phyloP scores from a whole-genome alignment of 2,888 invertebrate genomes.

The Eilema caniola region DNA sequence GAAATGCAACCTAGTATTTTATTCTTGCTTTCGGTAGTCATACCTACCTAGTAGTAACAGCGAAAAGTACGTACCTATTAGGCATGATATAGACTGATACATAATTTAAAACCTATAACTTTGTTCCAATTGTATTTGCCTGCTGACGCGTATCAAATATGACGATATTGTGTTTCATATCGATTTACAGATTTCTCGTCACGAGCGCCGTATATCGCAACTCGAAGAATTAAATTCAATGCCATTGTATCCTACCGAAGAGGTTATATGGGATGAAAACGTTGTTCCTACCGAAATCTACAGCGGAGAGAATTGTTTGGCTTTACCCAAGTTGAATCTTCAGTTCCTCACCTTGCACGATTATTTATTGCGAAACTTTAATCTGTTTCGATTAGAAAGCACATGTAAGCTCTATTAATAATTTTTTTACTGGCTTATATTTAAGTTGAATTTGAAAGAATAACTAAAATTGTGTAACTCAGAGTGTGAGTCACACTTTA shows the following conservation, averaged over 20 bases:
- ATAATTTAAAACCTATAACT: background rate
- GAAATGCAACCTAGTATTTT: no score
- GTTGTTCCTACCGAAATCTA: constrained; percentile 99
- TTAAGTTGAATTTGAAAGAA: background rate
- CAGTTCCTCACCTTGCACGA: constrained; percentile 99
- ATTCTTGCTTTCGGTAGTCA: no score
- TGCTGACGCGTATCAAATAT: constrained; percentile 5
- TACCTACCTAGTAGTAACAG: no score
- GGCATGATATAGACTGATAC: background rate
- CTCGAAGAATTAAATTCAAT: constrained; percentile 98
- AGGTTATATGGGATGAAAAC: constrained; percentile 99
- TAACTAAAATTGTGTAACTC: background rate
- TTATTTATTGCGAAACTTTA: constrained; percentile 98
- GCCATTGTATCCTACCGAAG: constrained; percentile 99
- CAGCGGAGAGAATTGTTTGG: constrained; percentile 97
- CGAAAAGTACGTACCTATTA: no score
- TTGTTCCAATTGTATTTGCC: background rate
- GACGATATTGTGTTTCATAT: constrained; percentile 1
- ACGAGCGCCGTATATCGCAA: constrained; percentile 96
- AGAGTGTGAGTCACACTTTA: background rate
- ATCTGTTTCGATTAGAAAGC: constrained; percentile 98
- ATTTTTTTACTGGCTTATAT: no score
- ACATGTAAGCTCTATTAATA: constrained; percentile 91
- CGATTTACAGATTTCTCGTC: constrained; percentile 89
- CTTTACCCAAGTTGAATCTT: constrained; percentile 98